Base-by-base conservation (phyloP, 2,888 invertebrate species). In the Parnassius apollo region DNA sequence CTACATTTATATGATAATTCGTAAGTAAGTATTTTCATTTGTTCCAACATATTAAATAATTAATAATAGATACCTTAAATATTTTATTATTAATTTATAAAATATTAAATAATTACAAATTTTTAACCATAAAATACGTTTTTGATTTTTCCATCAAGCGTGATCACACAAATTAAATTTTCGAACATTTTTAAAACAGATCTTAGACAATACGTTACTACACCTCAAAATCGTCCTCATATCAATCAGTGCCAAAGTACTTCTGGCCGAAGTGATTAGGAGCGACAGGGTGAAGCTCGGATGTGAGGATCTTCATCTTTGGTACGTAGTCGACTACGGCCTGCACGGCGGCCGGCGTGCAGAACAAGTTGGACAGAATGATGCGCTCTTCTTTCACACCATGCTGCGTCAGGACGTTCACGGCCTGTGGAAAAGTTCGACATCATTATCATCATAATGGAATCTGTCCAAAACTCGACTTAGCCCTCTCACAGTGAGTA, bases 231-330 rank as follows among this genome's bases (percentile, higher is more conserved):
- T 70, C 70, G 7, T 80, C 75, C 46, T 80, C 78, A 59, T 78
- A 83, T 90, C 86, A 99, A 92, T 99, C 99, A 62, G 99, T 99
- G 71, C 99, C 99, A 91, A 99, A 99, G 91, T 99, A 99, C 86
- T 98, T 98, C 88, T 97, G 97, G 59, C 99, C 99, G 88, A 99
- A 99, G 87, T 99, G 99, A 90, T 98, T 98, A 9, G 99, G 99
- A 9, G 98, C 98, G 2, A 98, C 96, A 0, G 96, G 96, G 84
- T 98, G 97, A 42, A 99, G 93, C 85, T 99, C 99, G 0, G 99
- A 98, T 0, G 99, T 98, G 63, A 99, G 93, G 73, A 99, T 98
- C 85, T 96, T 98, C 95, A 99, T 94, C 93, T 95, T 92, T 22
- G 98, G 98, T 79, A 97, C 98, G 64, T 96, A 95, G 74, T 95